A percentile compares a stretch with the other conserved stretches of the same genome.
Conservation (phyloP, 2,113 vertebrate genomes). For the Bolborhynchus lineola region DNA sequence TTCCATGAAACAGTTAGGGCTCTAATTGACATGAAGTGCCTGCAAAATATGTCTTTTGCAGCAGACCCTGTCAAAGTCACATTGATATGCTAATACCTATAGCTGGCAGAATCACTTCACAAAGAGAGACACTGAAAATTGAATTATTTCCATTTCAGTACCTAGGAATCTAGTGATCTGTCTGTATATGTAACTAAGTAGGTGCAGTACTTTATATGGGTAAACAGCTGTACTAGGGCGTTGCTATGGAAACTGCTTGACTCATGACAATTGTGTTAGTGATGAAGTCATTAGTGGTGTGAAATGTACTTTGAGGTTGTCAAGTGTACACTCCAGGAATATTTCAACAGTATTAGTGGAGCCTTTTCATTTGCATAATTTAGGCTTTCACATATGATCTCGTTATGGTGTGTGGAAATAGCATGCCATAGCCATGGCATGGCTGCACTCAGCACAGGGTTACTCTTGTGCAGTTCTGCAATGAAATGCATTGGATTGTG, state of each 20-base stretch:
- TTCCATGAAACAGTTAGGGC: conserved; percentile 84
- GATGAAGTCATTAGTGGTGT: conserved; percentile 83
- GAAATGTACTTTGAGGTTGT: conserved; percentile 85
- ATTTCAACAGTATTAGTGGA: conserved; percentile 79
- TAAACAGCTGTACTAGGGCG: conserved; percentile 81
- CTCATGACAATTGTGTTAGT: conserved; percentile 82
- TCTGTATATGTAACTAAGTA: conserved; percentile 83
- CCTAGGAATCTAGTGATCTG: conserved; percentile 85
- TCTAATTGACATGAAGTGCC: conserved; percentile 87
- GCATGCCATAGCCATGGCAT: background rate
- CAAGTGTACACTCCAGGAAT: conserved; percentile 83
- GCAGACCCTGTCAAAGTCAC: conserved; percentile 83
- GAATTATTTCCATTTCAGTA: conserved; percentile 86
- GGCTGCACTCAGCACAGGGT: background rate
- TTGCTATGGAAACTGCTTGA: conserved; percentile 84
- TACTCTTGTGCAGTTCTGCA: background rate
- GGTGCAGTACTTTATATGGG: conserved; percentile 79
- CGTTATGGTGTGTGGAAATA: conserved; percentile 50
- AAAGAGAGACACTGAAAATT: conserved; percentile 84
- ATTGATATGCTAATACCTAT: conserved; percentile 87
- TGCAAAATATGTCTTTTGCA: conserved; percentile 86
- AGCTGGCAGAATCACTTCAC: conserved; percentile 83
- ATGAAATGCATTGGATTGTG: background rate
- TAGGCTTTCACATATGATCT: conserved; percentile 76
- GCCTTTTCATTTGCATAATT: conserved; percentile 82